Conservation (phyloP, 1,140 invertebrate genomes). For the Hylaeus anthracinus region DNA sequence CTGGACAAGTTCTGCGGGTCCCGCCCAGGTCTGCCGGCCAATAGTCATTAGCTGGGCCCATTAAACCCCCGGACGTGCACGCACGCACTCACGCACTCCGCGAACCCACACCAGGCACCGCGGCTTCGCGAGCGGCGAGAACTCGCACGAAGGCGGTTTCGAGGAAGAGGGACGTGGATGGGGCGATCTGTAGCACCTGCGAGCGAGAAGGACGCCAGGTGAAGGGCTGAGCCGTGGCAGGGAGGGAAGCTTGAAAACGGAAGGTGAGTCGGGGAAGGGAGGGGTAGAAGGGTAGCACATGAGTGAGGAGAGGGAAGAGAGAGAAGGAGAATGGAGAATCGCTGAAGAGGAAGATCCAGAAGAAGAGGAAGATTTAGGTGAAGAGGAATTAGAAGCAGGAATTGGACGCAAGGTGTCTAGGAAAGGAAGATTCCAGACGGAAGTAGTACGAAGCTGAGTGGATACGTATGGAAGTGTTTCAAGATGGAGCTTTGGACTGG, state of each 20-base stretch:
- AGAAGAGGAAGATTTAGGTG: background rate
- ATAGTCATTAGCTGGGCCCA: constrained; percentile 82
- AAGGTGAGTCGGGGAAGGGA: background rate
- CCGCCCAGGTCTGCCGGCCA: constrained; percentile 80
- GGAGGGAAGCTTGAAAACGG: constrained; percentile 4
- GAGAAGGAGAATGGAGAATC: constrained; percentile 8
- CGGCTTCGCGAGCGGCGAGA: constrained; percentile 33
- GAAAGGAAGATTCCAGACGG: no score
- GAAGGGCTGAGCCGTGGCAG: constrained; percentile 10
- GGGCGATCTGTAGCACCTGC: constrained; percentile 15
- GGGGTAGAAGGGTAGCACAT: constrained; percentile 34
- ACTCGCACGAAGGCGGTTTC: constrained; percentile 47
- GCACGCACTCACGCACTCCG: constrained; percentile 67
- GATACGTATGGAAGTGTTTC: no score
- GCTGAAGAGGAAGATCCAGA: background rate
- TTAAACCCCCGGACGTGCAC: constrained; percentile 75
- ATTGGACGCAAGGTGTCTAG: background rate
- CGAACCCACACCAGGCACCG: constrained; percentile 39
- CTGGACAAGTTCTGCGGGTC: constrained; percentile 68
- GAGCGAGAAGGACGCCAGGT: constrained; percentile 24
- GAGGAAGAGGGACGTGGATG: constrained; percentile 23
- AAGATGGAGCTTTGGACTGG: no score
- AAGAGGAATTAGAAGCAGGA: constrained; percentile 5
- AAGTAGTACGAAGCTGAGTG: no score
- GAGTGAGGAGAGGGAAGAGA: constrained; percentile 13